Evolutionary conservation across 2,113 vertebrate genomes (phyloP), one percentile per base, ranked within the genome.

Genomic region (Odocoileus virginianus): DNA sequence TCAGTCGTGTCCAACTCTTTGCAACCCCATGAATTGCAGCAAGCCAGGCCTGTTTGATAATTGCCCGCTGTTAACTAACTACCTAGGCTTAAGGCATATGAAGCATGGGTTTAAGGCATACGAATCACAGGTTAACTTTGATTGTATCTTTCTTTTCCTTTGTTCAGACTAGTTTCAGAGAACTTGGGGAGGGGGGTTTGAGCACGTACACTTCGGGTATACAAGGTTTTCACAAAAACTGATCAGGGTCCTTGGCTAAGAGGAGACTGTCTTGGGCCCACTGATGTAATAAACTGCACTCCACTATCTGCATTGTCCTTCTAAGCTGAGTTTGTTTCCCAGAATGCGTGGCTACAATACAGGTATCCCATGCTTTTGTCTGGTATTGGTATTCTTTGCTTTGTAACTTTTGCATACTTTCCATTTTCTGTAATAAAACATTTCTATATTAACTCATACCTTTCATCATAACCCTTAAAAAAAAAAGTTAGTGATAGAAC

Each of bases 301-400:
- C n/a, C 19, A 40, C n/a, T 71, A 19, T 40, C 19, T 71, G 19
- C 19, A 71, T 40, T 40, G 67, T 23, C n/a, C 67, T 71, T 40
- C n/a, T 23, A 2, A 40, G n/a, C 4, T 40, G n/a, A 71, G 0
- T 40, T 71, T 40, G n/a, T 71, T 71, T 71, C 10, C 10, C 0
- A 0, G n/a, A 40, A 40, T 6, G 0, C 0, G 0, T 71, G 67
- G 67, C 67, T 71, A 40, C 19, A 71, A 40, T 23, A 19, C 1
- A 74, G 6, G 1, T 9, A 47, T 1, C 7, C 23, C 14, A 3
- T 9, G 33, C 0, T 87, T 67, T 47, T 84, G 6, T 45, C 21
- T 47, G 58, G 3, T 50, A 23, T n/a, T 27, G 54, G 33, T 57
- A 79, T 87, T 87, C 27, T 67, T 78, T 88, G 47, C 4, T 82